Evolutionary conservation across 2,113 vertebrate genomes (phyloP), one percentile per base, ranked within the genome.

Genomic region (Bos indicus): DNA sequence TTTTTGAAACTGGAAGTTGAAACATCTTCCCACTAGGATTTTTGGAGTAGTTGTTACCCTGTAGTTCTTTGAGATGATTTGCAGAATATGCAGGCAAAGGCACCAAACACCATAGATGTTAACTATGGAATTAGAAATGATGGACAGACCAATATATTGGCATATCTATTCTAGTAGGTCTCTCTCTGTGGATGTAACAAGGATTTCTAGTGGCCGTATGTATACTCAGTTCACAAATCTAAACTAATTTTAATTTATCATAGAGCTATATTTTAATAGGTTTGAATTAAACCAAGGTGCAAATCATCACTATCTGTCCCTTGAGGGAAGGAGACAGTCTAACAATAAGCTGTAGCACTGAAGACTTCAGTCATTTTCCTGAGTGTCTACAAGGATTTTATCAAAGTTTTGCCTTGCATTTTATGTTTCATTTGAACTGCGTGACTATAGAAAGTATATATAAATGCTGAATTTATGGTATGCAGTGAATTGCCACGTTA

Each of bases 221-320:
- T 98, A 98, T 98, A 95, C 97, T 97, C 97, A 94, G 64, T 98
- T 99, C 96, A 95, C 98, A 99, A 98, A 98, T 98, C 96, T 98
- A 95, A 96, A 97, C 89, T 98, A 86, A 97, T 98, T 98, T 98
- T 91, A 98, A 84, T 95, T 98, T 98, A 97, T 91, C 97, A 98
- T 77, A 90, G 74, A 98, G 97, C 6, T 0, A 46, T 94, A 94
- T 98, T 99, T 98, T 93, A 95, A n/a, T 98, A 80, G 60, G 52
- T 97, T 98, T 97, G 90, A 96, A 4, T 98, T 97, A 98, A 98
- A 97, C 97, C 95, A 97, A 97, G 96, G 97, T 98, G 98, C 95
- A 93, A 98, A 97, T 85, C 87, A 59, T 89, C n/a, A 83, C 81
- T 96, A 94, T 97, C 87, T 98, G 87, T 91, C 97, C 97, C 97